Conservation (phyloP, 2,888 invertebrate genomes). For the Adelognathus sp. region DNA sequence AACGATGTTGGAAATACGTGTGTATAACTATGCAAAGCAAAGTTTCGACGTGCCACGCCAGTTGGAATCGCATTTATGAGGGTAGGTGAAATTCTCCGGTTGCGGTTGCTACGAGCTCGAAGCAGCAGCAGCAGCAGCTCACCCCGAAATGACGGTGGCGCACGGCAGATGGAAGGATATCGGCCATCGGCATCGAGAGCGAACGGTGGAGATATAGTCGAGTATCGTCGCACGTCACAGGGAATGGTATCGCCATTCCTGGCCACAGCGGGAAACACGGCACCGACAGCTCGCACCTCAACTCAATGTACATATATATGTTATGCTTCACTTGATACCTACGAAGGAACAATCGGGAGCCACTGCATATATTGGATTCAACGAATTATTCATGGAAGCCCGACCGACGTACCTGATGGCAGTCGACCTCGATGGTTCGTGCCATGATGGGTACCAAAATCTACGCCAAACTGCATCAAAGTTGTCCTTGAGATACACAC, state of each 20-base stretch:
- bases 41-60: conserved; percentile 6
- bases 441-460: not conserved
- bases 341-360: conserved; percentile 35
- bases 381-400: conserved; percentile 41
- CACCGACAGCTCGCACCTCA: not conserved
- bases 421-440: not conserved
- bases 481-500: too few species aligned
- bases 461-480: not conserved
- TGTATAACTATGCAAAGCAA: conserved; percentile 21
- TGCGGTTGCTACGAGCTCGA: too few species aligned
- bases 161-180: not conserved
- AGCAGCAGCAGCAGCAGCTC: not conserved
- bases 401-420: conserved; percentile 36
- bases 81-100: not conserved
- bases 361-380: conserved; percentile 38
- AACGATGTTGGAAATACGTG: not conserved
- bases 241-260: conserved; percentile 13
- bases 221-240: conserved; percentile 8
- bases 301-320: not conserved
- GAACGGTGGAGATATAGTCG: conserved; percentile 5
- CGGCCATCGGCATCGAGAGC: not conserved
- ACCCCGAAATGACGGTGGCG: not conserved
- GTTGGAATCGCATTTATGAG: conserved; percentile 36
- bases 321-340: not conserved
- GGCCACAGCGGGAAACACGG: not conserved